Conservation (phyloP, 2,113 vertebrate species). For the Octodon degus region DNA sequence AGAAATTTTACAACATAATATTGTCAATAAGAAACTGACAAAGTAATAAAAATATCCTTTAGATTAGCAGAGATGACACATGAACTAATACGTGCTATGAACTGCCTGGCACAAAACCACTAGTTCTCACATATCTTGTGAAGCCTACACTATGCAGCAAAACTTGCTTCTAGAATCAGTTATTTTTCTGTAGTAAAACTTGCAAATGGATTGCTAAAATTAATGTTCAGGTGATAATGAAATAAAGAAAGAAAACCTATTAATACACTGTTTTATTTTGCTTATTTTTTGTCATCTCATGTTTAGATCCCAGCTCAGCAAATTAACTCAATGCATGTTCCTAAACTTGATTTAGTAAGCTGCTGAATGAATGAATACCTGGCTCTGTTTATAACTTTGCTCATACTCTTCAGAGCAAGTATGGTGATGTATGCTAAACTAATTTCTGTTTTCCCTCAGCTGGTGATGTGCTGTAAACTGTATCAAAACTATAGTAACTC, state of each 20-base stretch:
- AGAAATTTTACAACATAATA: conserved; percentile 28
- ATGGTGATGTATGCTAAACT: neutral
- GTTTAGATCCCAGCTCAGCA: neutral
- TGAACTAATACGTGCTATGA: neutral
- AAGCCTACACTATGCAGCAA: neutral
- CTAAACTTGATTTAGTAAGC: neutral
- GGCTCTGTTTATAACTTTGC: neutral
- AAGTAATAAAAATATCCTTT: conserved; percentile 37
- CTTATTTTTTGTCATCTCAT: neutral
- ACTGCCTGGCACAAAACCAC: neutral
- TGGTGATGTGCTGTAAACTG: neutral
- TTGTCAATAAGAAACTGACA: neutral
- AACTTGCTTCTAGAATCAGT: neutral
- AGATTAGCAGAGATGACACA: conserved; percentile 24
- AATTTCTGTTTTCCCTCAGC: neutral
- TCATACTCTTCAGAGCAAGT: neutral
- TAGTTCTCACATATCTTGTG: neutral
- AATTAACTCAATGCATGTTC: neutral
- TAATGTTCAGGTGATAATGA: neutral
- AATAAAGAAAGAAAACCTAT: neutral
- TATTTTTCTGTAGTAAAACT: neutral
- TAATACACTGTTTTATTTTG: neutral
- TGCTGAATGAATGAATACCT: neutral
- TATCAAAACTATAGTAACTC: neutral
- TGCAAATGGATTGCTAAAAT: neutral